Evolutionary conservation across 2,113 vertebrate genomes (phyloP).

Genomic region (Xiphophorus couchianus): DNA sequence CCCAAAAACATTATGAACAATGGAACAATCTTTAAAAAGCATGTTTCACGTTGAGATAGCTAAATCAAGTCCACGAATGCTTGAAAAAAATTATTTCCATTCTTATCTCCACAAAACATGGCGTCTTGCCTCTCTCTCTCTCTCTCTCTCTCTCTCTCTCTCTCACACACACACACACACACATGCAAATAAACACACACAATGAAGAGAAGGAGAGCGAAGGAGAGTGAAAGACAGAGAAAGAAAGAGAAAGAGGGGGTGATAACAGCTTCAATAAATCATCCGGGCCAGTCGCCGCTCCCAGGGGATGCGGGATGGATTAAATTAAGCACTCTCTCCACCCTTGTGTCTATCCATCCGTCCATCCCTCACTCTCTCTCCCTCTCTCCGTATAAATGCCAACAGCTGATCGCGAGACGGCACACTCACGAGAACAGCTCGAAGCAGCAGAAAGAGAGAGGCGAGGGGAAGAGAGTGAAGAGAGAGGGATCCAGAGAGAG

Average conservation of each 20-base stretch:
- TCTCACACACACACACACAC: conserved; percentile 14
- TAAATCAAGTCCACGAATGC: conserved; percentile 65
- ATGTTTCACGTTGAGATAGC: conserved; percentile 33
- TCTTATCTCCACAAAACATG: conserved; percentile 75
- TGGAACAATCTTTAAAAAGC: conserved; percentile 46
- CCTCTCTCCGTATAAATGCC: conserved; percentile 81
- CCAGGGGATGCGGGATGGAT: conserved; percentile 84
- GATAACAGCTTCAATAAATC: conserved; percentile 86
- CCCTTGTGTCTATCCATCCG: conserved; percentile 61
- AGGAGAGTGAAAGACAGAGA: conserved; percentile 37
- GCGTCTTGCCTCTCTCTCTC: conserved; percentile 24
- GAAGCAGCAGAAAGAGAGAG: conserved; percentile 61
- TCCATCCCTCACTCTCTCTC: conserved; percentile 65
- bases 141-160: not conserved
- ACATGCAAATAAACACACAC: conserved; percentile 8
- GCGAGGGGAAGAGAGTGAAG: conserved; percentile 36
- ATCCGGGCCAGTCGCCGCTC: conserved; percentile 79
- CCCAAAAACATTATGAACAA: conserved; percentile 29
- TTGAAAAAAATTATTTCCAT: conserved; percentile 58
- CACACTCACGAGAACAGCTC: conserved; percentile 76
- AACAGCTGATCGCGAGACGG: conserved; percentile 82
- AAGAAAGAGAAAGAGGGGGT: conserved; percentile 33
- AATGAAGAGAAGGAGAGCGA: conserved; percentile 38
- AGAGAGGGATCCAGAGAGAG: conserved; percentile 44
- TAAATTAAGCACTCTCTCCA: conserved; percentile 85